phyloP scores from a whole-genome alignment of 2,113 vertebrate species.

The Benitochromis conjunctus region DNA sequence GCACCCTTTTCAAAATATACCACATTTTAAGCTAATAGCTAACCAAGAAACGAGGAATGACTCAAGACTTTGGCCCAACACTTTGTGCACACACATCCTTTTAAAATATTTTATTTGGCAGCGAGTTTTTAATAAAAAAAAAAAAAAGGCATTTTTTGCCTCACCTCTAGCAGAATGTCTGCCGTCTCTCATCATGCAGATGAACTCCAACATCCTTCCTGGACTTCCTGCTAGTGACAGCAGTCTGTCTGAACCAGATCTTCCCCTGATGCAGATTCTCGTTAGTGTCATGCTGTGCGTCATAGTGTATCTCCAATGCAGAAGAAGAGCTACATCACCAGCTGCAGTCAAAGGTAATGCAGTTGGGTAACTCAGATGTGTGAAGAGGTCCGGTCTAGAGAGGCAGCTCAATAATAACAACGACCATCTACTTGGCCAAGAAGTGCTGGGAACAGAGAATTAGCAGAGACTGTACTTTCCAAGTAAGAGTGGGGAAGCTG shows the following conservation, averaged over 20 bases:
- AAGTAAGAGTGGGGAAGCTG: background rate
- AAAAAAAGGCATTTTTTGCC: fast-evolving
- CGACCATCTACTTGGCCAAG: background rate
- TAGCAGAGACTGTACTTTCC: background rate
- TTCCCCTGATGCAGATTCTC: background rate
- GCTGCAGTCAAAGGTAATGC: background rate
- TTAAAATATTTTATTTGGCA: background rate
- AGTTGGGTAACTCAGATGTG: background rate
- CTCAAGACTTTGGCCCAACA: background rate
- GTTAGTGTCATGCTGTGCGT: background rate
- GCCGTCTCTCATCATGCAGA: background rate
- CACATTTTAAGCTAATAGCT: no score
- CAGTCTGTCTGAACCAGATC: background rate
- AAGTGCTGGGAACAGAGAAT: background rate
- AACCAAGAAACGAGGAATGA: background rate
- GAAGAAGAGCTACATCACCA: background rate
- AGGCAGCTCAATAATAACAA: background rate
- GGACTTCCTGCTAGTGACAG: background rate
- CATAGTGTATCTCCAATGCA: background rate
- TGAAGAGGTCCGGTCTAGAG: background rate
- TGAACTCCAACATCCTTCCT: background rate
- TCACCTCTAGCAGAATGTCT: background rate
- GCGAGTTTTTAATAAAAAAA: background rate
- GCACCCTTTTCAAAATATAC: no score
- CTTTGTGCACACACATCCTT: background rate